A percentile compares a stretch with the other conserved stretches of the same genome.
phyloP scores from a whole-genome alignment of 2,113 vertebrate species.

The Callipepla californica region DNA sequence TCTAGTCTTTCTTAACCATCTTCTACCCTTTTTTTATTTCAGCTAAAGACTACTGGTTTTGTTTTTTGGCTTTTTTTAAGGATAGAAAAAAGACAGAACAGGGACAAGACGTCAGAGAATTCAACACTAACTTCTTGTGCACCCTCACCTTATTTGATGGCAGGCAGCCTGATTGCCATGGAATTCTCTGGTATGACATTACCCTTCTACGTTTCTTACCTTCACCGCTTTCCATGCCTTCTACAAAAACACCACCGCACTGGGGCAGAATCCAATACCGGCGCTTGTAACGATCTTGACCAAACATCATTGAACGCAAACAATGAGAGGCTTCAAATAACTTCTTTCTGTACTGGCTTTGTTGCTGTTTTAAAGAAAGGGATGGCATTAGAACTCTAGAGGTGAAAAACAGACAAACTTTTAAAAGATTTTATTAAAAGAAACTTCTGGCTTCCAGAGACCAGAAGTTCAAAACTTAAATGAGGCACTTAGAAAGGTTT shows the following conservation, averaged over 20 bases:
- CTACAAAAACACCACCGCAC: conserved; percentile 92
- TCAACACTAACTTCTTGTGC: neutral
- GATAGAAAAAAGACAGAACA: neutral
- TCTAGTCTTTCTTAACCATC: neutral
- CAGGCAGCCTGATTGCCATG: neutral
- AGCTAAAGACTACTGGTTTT: neutral
- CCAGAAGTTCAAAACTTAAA: neutral
- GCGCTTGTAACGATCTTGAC: conserved; percentile 93
- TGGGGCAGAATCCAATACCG: conserved; percentile 95
- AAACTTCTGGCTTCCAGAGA: neutral
- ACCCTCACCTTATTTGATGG: neutral
- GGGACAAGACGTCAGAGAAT: neutral
- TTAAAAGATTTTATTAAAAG: neutral
- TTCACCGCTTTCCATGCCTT: conserved; percentile 92
- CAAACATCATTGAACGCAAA: conserved; percentile 92
- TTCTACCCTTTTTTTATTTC: neutral
- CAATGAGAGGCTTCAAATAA: conserved; percentile 91
- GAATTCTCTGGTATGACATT: neutral
- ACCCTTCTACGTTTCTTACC: conserved; percentile 72
- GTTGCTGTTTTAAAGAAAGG: conserved; percentile 84
- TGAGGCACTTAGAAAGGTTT: neutral
- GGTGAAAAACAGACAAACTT: neutral
- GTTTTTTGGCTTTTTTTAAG: neutral
- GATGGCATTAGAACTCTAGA: neutral
- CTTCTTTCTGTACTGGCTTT: conserved; percentile 91